Evolutionary conservation across 2,888 invertebrate species (phyloP), one percentile per base, ranked within the genome.

Genomic region (Cheilosia scutellata): DNA sequence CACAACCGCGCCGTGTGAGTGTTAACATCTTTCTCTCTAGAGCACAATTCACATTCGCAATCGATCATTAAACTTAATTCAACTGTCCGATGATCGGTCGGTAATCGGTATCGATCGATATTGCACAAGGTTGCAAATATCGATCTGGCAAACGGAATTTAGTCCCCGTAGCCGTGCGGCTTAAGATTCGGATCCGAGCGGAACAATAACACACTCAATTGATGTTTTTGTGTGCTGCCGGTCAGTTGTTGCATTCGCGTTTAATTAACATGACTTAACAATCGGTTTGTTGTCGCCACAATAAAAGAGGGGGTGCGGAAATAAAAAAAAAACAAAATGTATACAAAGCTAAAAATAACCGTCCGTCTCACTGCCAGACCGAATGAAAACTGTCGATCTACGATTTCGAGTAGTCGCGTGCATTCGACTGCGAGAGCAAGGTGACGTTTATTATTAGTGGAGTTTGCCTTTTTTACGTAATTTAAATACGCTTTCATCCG

Each of bases 261-360:
- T 78, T 63, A 83, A 74, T 83, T 83, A 83, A 68, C 83, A 78
- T 78, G 68, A 74, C 76, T 79, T 84, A 84, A 84, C 75, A 49
- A 79, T 71, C 33, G 25, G 25, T 70, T 63, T 70, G 55, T 75
- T 53, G 79, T 71, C 60, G 55, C 53, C 33, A 58, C 65, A 31
- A 53, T 27, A 25, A 11, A 27, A 37, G 55, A 51, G 49, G n/a
- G 9, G 53, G 49, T 11, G 40, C 29, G 27, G 27, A 16, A 20
- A 49, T 20, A 25, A 16, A 66, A 42, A 25, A n/a, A 25, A 47
- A 25, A 63, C 11, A 37, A 70, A 16, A 27, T 29, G 27, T 55
- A 20, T 20, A 20, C 20, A 20, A 20, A 20, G 13, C n/a, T 27
- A 53, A 20, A 29, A 16, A 33, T 33, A 75, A 77, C 5, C 86